phyloP scores from a whole-genome alignment of 2,888 invertebrate species.

The Glaucopsyche alexis region DNA sequence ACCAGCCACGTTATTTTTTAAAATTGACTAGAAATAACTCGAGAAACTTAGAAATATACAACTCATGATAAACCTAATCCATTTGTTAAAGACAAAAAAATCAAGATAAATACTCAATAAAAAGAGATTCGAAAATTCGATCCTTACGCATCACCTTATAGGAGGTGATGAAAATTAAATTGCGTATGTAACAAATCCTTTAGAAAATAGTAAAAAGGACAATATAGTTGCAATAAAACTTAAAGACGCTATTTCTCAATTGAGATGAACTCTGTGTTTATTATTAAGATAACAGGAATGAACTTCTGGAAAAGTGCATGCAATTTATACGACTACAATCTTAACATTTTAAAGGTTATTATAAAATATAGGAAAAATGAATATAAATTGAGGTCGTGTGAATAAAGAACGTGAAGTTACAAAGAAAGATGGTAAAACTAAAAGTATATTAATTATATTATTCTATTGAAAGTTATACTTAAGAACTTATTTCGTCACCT shows the following conservation, averaged over 20 bases:
- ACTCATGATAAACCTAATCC: background rate
- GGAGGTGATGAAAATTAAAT: background rate
- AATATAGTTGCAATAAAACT: background rate
- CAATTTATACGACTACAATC: slow-evolving; percentile 1
- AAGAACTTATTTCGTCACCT: slow-evolving; percentile 17
- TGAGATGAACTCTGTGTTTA: background rate
- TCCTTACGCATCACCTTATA: background rate
- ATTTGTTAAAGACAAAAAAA: background rate
- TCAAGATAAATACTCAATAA: background rate
- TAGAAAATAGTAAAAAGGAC: background rate
- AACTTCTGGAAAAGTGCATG: slow-evolving; percentile 12
- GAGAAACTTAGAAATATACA: background rate
- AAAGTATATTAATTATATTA: background rate
- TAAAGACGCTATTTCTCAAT: background rate
- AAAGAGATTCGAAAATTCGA: background rate
- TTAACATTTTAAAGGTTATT: background rate
- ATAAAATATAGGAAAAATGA: background rate
- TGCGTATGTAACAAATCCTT: background rate
- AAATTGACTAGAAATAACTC: slow-evolving; percentile 13
- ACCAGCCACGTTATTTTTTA: background rate
- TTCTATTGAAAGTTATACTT: slow-evolving; percentile 25
- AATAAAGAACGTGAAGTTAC: slow-evolving; percentile 3
- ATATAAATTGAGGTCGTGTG: background rate
- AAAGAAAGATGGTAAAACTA: background rate
- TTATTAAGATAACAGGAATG: slow-evolving; percentile 12